Base-by-base conservation (phyloP, 2,888 invertebrate species). In the Sesamia inferens region DNA sequence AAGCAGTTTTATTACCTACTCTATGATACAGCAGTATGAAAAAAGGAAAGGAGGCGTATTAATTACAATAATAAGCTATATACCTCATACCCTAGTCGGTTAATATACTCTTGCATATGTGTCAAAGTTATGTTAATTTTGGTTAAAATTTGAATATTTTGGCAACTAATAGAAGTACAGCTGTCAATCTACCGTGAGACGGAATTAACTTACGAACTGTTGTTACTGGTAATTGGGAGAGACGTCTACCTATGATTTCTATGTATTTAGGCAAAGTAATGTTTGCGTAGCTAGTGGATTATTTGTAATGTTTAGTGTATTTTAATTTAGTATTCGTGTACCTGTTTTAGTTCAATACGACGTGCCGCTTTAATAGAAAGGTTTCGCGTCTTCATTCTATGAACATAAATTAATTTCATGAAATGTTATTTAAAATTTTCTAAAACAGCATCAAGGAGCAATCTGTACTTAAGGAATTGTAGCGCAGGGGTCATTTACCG, bases 201-300 rank as follows among this genome's bases (percentile, higher is more conserved):
- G 14, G 58, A 68, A 76, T 68, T 48, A 71, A 71, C 59, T 79
- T 44, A 10, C 22, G n/a, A 71, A 73, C 55, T 68, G 39, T 79
- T 66, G 68, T 66, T 76, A 31, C 54, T 13, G n/a, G 54, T 73
- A 62, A 68, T 72, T 76, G 57, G 31, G 48, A 51, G 16, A 63
- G 61, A 16, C 65, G 22, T 6, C 64, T 70, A 58, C 61, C 64
- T 70, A 58, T 58, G 47, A 78, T 78, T 69, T 61, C 57, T 65
- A 55, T 68, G 62, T 70, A 75, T 72, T 81, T 68, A 81, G 14
- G 39, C 39, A 39, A 39, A 39, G 39, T 39, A 39, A 39, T 4
- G 39, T 51, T 16, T 24, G 47, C 10, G 31, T 71, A 31, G 39
- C 48, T 69, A 57, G 51, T 13, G 19, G 47, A 68, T 64, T 16